These are phyloP conservation scores for Ischnus inquisitorius DNA, from an alignment of 2,888 invertebrate species.

Conservation along the genomic window DNA sequence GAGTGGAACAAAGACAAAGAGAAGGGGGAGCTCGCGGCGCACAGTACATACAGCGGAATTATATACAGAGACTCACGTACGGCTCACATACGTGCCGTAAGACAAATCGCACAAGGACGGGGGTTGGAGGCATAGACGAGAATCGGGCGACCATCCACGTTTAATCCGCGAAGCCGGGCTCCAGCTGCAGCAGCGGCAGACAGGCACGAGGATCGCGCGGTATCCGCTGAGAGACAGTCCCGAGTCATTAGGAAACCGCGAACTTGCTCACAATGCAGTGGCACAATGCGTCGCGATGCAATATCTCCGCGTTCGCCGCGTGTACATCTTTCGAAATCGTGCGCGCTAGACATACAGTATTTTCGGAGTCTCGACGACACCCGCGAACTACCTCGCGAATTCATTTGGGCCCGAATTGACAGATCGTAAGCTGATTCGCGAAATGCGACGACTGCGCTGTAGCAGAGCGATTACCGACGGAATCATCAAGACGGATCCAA, in stretches of 20 bases:
- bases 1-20: constrained; percentile 73
- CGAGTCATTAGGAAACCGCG: constrained; percentile 76
- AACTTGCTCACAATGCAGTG: constrained; percentile 73
- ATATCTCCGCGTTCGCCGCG: constrained; percentile 45
- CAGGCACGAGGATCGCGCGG: constrained; percentile 54
- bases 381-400: background rate
- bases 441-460: background rate
- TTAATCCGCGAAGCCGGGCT: constrained; percentile 62
- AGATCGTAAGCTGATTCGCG: background rate
- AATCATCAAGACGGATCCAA: background rate
- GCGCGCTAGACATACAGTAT: constrained; percentile 6
- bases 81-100: constrained; percentile 20
- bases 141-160: constrained; percentile 59
- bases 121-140: constrained; percentile 43
- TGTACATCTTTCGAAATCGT: background rate
- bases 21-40: constrained; percentile 48
- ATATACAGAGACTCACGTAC: constrained; percentile 35
- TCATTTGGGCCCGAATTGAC: background rate
- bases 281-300: constrained; percentile 62
- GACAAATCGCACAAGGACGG: constrained; percentile 13
- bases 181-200: constrained; percentile 60
- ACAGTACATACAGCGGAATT: constrained; percentile 24
- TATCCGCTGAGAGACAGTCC: constrained; percentile 71
- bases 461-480: background rate
- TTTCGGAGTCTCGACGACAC: background rate